Conservation (phyloP, 2,888 invertebrate genomes). For the Adelognathus sp. region DNA sequence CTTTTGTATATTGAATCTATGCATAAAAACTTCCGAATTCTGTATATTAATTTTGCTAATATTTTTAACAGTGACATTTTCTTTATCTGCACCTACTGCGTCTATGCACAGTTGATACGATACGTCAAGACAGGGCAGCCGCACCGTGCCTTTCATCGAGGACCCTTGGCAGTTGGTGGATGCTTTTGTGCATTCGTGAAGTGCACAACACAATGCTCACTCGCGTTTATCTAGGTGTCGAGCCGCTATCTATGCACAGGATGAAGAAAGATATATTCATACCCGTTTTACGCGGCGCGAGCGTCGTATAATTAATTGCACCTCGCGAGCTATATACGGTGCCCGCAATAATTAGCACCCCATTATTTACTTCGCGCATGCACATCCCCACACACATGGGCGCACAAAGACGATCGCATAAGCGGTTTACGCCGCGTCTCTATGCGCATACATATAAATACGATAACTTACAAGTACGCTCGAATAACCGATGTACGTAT, state of each 20-base stretch:
- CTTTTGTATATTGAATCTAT: too few species aligned
- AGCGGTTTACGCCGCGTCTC: background rate
- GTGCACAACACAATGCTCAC: background rate
- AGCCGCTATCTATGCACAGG: slow-evolving; percentile 19
- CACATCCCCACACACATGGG: slow-evolving; percentile 1
- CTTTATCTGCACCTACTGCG: too few species aligned
- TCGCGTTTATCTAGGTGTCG: slow-evolving; percentile 29
- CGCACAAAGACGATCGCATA: background rate
- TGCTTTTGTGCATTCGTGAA: too few species aligned
- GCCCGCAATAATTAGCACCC: slow-evolving; percentile 61
- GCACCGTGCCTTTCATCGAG: background rate
- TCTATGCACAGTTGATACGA: too few species aligned
- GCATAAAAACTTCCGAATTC: too few species aligned
- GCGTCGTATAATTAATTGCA: slow-evolving; percentile 59
- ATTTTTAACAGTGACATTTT: too few species aligned
- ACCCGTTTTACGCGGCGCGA: slow-evolving; percentile 39
- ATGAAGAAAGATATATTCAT: slow-evolving; percentile 47
- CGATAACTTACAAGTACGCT: background rate
- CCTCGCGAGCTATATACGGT: slow-evolving; percentile 40
- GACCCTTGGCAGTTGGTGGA: background rate
- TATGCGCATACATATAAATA: background rate
- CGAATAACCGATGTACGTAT: slow-evolving; percentile 3
- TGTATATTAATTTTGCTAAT: too few species aligned
- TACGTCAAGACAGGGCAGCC: too few species aligned
- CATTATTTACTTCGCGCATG: slow-evolving; percentile 56